phyloP scores from a whole-genome alignment of 2,888 invertebrate genomes.

The Ditula angustiorana region DNA sequence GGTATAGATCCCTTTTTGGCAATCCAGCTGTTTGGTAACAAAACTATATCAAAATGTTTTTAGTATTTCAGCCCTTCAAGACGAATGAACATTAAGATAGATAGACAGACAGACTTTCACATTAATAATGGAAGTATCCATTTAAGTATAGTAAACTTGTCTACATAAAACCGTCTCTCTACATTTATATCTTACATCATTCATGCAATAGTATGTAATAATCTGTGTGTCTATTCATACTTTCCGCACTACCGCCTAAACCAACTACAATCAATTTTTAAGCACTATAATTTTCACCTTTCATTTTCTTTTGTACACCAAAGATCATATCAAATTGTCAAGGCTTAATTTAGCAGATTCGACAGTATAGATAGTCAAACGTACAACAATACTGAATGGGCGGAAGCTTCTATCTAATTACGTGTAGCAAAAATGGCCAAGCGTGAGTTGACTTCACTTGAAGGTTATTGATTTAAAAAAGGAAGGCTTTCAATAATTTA shows the following conservation, averaged over 20 bases:
- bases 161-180: too few relatives aligned
- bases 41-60: too few relatives aligned
- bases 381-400: conserved; percentile 36
- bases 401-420: conserved; percentile 28
- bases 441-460: background rate
- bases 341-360: conserved; percentile 4
- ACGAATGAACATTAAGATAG: too few relatives aligned
- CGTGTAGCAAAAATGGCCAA: conserved; percentile 6
- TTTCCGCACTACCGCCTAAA: background rate
- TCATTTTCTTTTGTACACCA: conserved; percentile 22
- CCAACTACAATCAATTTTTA: background rate
- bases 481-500: background rate
- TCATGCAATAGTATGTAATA: background rate
- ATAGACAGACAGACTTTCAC: too few relatives aligned
- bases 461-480: background rate
- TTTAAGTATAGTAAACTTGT: too few relatives aligned
- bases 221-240: background rate
- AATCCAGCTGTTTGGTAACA: too few relatives aligned
- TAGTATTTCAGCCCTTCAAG: too few relatives aligned
- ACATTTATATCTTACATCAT: background rate
- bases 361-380: conserved; percentile 18
- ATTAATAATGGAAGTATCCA: too few relatives aligned
- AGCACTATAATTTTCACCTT: conserved; percentile 11
- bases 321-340: conserved; percentile 22
- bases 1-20: too few relatives aligned